A percentile compares a stretch with the other conserved stretches of the same genome.
Conservation (phyloP, 2,113 vertebrate genomes). For the Opisthocomus hoazin region DNA sequence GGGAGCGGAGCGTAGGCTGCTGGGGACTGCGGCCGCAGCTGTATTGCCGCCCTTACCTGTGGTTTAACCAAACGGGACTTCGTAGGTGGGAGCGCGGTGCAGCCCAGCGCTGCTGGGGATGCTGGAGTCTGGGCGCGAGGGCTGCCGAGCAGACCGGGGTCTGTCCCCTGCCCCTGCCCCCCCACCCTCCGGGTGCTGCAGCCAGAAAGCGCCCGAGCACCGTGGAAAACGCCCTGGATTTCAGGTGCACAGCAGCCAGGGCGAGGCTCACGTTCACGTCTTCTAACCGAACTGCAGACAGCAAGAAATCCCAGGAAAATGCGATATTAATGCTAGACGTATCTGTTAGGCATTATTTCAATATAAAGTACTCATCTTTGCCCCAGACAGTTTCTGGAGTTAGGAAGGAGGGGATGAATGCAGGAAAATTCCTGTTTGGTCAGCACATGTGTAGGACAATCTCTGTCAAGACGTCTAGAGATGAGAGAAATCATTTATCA, state of each 20-base stretch:
- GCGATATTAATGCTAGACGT: accelerated
- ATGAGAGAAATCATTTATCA: constrained; percentile 12
- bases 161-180: background rate
- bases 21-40: background rate
- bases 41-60: too few relatives aligned
- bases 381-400: background rate
- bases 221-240: accelerated
- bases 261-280: background rate
- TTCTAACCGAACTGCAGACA: background rate
- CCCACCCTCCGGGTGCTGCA: background rate
- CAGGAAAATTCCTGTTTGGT: background rate
- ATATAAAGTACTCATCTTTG: background rate
- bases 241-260: background rate
- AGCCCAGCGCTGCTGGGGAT: too few relatives aligned
- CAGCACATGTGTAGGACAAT: background rate
- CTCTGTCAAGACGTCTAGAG: background rate
- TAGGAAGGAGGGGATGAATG: background rate
- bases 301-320: background rate
- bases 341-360: background rate
- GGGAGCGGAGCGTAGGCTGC: accelerated
- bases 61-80: background rate
- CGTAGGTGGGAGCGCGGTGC: too few relatives aligned
- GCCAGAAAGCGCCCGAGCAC: background rate
- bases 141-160: background rate
- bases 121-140: accelerated